These are phyloP conservation scores for Caenorhabditis sp. DNA, from an alignment of 2,888 invertebrate species.

Conservation along the genomic window DNA sequence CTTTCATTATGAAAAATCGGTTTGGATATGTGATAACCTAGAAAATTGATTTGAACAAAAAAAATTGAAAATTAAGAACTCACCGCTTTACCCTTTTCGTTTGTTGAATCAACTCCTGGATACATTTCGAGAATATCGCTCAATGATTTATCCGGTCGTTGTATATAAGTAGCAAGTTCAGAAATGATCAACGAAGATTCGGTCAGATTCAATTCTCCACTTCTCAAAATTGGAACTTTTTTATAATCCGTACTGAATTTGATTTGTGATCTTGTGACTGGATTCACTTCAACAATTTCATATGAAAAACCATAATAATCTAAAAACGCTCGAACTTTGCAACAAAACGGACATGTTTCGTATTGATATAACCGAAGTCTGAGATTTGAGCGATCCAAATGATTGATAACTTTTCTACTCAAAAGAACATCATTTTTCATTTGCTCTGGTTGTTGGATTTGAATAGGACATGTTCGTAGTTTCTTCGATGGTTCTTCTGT, in stretches of 20 bases:
- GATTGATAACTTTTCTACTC: slow-evolving; percentile 59
- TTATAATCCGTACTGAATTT: slow-evolving; percentile 86
- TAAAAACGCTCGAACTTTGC: slow-evolving; percentile 80
- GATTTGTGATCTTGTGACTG: slow-evolving; percentile 87
- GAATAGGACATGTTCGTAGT: slow-evolving; percentile 43
- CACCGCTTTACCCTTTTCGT: slow-evolving; percentile 47
- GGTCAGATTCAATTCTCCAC: slow-evolving; percentile 78
- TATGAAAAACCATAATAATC: slow-evolving; percentile 93
- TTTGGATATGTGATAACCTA: slow-evolving; percentile 55
- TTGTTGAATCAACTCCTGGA: slow-evolving; percentile 78
- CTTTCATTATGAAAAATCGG: slow-evolving; percentile 66
- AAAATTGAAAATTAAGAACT: not conserved
- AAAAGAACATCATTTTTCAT: slow-evolving; percentile 44
- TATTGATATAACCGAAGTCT: slow-evolving; percentile 92
- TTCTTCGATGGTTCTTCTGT: slow-evolving; percentile 18
- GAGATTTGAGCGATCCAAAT: slow-evolving; percentile 72
- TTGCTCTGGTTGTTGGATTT: slow-evolving; percentile 44
- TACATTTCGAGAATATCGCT: slow-evolving; percentile 80
- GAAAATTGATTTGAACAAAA: not conserved
- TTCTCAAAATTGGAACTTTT: slow-evolving; percentile 77
- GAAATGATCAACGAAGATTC: slow-evolving; percentile 95
- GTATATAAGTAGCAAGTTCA: slow-evolving; percentile 81
- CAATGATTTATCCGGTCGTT: slow-evolving; percentile 74
- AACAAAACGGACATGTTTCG: slow-evolving; percentile 80
- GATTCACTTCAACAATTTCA: slow-evolving; percentile 95